Conservation (phyloP, 2,888 invertebrate species). For the Cactoblastis cactorum region DNA sequence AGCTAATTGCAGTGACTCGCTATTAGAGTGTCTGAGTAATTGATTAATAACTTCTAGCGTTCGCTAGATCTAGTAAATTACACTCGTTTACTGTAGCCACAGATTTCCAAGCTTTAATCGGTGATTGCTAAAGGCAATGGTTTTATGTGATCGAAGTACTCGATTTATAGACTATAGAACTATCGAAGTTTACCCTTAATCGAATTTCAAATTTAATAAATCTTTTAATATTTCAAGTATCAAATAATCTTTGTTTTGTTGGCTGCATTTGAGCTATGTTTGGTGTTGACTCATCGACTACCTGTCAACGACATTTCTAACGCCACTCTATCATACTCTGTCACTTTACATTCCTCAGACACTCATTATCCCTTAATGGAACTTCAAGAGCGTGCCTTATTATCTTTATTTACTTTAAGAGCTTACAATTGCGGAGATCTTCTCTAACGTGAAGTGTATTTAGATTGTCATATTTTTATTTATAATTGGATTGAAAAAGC, state of each 20-base stretch:
- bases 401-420: slow-evolving; percentile 50
- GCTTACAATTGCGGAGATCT: slow-evolving; percentile 35
- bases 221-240: neutral
- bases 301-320: slow-evolving; percentile 63
- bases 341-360: slow-evolving; percentile 57
- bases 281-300: slow-evolving; percentile 62
- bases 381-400: slow-evolving; percentile 49
- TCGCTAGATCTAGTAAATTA: slow-evolving; percentile 46
- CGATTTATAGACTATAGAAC: neutral
- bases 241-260: slow-evolving; percentile 31
- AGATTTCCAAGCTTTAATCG: slow-evolving; percentile 40
- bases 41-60: slow-evolving; percentile 54
- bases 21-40: slow-evolving; percentile 49
- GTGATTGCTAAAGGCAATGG: slow-evolving; percentile 31
- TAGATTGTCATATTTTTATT: slow-evolving; percentile 29
- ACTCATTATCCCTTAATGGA: slow-evolving; percentile 67
- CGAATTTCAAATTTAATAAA: neutral
- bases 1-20: slow-evolving; percentile 53
- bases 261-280: slow-evolving; percentile 34
- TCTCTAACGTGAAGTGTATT: slow-evolving; percentile 29
- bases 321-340: slow-evolving; percentile 60
- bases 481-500: neutral
- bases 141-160: neutral
- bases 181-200: neutral
- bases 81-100: slow-evolving; percentile 42